phyloP scores from a whole-genome alignment of 1,140 invertebrate species.

The Sarcophaga bullata region DNA sequence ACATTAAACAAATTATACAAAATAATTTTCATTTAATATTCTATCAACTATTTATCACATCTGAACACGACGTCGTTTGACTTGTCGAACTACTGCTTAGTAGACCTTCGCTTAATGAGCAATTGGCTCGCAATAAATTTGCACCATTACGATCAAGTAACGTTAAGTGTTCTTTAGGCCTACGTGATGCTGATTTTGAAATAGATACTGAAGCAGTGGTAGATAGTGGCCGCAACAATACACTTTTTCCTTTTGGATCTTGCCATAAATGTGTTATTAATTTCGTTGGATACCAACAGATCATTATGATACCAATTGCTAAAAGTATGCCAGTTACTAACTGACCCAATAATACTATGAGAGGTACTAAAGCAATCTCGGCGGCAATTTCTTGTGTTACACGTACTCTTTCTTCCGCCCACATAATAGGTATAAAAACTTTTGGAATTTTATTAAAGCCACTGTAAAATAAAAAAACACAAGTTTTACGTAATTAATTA shows the following conservation, averaged over 20 bases:
- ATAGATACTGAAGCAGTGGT: conserved; percentile 28
- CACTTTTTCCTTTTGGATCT: conserved; percentile 57
- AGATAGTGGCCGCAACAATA: conserved; percentile 51
- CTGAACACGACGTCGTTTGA: not conserved
- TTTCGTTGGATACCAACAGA: conserved; percentile 62
- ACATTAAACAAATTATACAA: no score
- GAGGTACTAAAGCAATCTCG: conserved; percentile 54
- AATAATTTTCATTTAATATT: not conserved
- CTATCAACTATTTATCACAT: conserved; percentile 22
- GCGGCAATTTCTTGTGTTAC: conserved; percentile 69
- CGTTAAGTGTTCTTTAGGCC: not conserved
- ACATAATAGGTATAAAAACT: conserved; percentile 79
- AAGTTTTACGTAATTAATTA: not conserved
- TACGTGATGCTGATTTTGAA: conserved; percentile 43
- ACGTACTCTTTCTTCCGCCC: conserved; percentile 77
- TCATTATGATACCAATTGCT: conserved; percentile 57
- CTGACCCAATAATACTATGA: conserved; percentile 58
- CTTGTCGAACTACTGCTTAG: not conserved
- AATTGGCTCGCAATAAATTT: not conserved
- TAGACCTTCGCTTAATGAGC: not conserved
- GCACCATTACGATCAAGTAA: conserved; percentile 9
- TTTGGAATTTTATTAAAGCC: conserved; percentile 71
- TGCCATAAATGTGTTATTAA: conserved; percentile 55
- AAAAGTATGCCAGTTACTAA: conserved; percentile 57
- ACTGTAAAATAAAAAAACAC: not conserved